Base-by-base conservation (phyloP, 2,113 vertebrate genomes). In the Heterotis niloticus region DNA sequence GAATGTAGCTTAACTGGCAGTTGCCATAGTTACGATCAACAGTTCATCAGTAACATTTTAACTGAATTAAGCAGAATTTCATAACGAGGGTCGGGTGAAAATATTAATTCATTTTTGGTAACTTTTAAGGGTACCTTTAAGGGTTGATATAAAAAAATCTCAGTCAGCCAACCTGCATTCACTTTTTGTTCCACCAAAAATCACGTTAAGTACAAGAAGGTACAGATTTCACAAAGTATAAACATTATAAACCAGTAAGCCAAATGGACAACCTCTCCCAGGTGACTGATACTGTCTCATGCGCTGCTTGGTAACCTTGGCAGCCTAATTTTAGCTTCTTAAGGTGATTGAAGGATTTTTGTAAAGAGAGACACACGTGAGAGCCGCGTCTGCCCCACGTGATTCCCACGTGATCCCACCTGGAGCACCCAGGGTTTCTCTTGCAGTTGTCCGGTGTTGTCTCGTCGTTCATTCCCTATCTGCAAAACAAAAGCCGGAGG, bases 381-480 rank as follows among this genome's bases (percentile, higher is more conserved):
- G 23, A 57, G 18, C 10, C 10, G 54, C n/a, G 14, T 70, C 51
- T 16, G 24, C 68, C 16, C 34, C 34, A n/a, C n/a, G 13, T 24
- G 17, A 18, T 23, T 34, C 28, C 51, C 52, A 60, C 26, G 77
- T 78, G 64, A 69, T 29, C 67, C 11, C 79, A 94, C 92, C 92
- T 94, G 91, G 92, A 92, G 88, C 90, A 91, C 91, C 92, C 92
- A 90, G 91, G 90, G 91, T 90, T 92, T 89, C 83, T 92, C 89
- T 92, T 94, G 89, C 89, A 91, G 90, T 87, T 90, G 84, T 89
- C 90, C 90, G 90, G 84, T 84, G 85, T 90, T 91, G 88, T 91
- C 89, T 94, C 92, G 89, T 94, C 91, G 90, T 88, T 94, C 92
- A 94, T 94, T 90, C 89, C 92, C 90, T 89, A 90, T 88, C 85